These are phyloP conservation scores for Melanostoma mellinum DNA, from an alignment of 2,888 invertebrate genomes.

Conservation along the genomic window DNA sequence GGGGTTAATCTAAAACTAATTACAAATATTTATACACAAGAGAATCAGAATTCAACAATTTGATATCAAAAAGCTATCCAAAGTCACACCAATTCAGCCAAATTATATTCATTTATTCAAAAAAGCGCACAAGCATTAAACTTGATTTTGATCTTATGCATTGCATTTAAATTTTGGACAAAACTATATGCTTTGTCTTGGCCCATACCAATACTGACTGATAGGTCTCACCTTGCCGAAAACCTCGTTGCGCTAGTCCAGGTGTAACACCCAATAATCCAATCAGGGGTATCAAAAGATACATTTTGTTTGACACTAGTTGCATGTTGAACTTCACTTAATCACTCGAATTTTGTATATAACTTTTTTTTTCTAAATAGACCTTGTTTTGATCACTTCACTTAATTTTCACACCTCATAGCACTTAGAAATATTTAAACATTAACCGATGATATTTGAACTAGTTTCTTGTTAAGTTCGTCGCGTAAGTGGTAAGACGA, in stretches of 20 bases:
- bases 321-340: not conserved
- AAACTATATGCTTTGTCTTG: not conserved
- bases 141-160: conserved; percentile 11
- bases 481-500: conserved; percentile 8
- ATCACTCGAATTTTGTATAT: not conserved
- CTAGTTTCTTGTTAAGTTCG: conserved; percentile 10
- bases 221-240: conserved; percentile 52
- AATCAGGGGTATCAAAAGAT: conserved; percentile 44
- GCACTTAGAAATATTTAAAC: not conserved
- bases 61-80: no score
- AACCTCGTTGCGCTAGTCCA: conserved; percentile 59
- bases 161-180: conserved; percentile 9
- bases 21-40: no score
- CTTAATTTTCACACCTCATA: conserved; percentile 50
- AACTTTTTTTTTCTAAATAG: not conserved
- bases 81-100: conserved; percentile 12
- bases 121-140: conserved; percentile 5
- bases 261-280: conserved; percentile 48
- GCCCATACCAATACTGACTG: not conserved
- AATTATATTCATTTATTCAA: not conserved
- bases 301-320: conserved; percentile 38
- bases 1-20: no score
- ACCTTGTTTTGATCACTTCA: not conserved
- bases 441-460: not conserved
- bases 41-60: no score